Percentiles rank a stretch among this genome's conserved stretches.
Evolutionary conservation across 2,797 vertebrate species (phyloP).

Genomic region (Chaunax sp.): DNA sequence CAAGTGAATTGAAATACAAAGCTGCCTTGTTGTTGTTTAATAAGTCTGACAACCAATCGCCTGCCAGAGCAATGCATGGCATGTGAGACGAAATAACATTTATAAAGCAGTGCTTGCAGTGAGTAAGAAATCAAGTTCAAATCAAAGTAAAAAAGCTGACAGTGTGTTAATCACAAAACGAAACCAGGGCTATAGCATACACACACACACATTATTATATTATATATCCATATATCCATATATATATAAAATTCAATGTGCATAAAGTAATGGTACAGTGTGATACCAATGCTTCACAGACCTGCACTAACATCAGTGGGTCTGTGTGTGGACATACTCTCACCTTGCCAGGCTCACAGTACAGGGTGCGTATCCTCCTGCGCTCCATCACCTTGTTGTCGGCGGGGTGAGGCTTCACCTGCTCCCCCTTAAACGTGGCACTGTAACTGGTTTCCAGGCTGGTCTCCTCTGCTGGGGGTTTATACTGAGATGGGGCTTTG

Average conservation of each 20-base stretch:
- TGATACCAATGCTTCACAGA: not conserved
- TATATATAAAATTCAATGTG: not conserved
- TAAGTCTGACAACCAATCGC: not conserved
- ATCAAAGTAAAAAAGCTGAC: not conserved
- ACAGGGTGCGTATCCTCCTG: slow-evolving; percentile 97
- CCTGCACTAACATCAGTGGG: not conserved
- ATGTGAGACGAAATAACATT: not conserved
- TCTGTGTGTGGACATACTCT: slow-evolving; percentile 46
- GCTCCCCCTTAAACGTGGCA: slow-evolving; percentile 94
- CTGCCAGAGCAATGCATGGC: not conserved
- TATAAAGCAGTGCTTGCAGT: not conserved
- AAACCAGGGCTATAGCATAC: too few species aligned
- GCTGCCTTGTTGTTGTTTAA: slow-evolving; percentile 4
- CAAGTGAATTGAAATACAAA: not conserved
- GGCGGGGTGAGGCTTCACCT: slow-evolving; percentile 83
- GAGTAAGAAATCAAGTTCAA: not conserved
- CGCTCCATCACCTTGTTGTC: slow-evolving; percentile 94
- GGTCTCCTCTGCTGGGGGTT: slow-evolving; percentile 87
- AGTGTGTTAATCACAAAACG: not conserved
- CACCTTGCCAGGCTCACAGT: slow-evolving; percentile 95
- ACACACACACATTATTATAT: too few species aligned
- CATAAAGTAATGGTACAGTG: not conserved
- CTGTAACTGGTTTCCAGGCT: slow-evolving; percentile 95
- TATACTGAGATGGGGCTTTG: slow-evolving; percentile 91
- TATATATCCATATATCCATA: too few species aligned